Conservation (phyloP, 2,797 vertebrate species). For the Spinibarbus caldwelli region DNA sequence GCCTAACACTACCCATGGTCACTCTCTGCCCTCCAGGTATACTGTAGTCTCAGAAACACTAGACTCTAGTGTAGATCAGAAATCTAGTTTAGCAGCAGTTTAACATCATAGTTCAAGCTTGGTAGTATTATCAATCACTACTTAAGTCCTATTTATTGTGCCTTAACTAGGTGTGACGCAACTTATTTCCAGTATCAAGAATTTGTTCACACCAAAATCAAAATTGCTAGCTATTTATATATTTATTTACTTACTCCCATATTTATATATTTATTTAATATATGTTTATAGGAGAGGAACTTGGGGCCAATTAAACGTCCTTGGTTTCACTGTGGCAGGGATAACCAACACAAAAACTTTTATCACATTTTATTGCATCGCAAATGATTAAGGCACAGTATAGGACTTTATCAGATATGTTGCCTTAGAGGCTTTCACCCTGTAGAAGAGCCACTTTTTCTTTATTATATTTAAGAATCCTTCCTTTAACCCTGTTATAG, state of each 20-base stretch:
- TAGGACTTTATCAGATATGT: background rate
- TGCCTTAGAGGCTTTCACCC: conserved; percentile 12
- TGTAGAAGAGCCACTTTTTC: background rate
- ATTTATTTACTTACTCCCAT: background rate
- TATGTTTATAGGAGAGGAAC: background rate
- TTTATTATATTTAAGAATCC: background rate
- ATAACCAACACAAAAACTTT: too few relatives aligned
- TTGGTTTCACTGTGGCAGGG: too few relatives aligned
- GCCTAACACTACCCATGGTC: conserved; percentile 82
- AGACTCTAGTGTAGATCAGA: conserved; percentile 31
- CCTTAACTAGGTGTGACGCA: background rate
- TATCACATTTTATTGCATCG: background rate
- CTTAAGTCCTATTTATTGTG: background rate
- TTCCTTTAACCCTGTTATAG: conserved; percentile 19
- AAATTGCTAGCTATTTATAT: background rate
- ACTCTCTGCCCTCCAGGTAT: conserved; percentile 76
- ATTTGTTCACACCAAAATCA: background rate
- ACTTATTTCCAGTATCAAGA: background rate
- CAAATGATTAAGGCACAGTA: background rate
- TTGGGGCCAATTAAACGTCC: too few relatives aligned
- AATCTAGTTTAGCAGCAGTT: too few relatives aligned
- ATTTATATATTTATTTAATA: background rate
- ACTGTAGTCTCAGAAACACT: conserved; percentile 61
- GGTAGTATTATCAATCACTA: background rate
- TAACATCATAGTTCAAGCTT: background rate